phyloP scores from a whole-genome alignment of 2,113 vertebrate genomes.

The Ginglymostoma cirratum region DNA sequence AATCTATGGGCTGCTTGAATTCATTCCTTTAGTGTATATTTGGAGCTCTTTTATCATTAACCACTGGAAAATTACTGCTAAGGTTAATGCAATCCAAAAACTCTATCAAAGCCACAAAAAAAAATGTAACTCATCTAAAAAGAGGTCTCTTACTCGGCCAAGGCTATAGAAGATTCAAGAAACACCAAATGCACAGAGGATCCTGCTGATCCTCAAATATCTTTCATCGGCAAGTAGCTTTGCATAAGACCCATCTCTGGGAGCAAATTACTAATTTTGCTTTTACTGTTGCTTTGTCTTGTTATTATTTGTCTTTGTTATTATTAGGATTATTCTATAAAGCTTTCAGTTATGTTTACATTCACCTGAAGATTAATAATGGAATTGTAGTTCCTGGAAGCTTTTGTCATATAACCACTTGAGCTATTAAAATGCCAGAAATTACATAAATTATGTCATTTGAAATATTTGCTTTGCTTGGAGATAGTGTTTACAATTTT shows the following conservation, averaged over 20 bases:
- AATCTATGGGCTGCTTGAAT: not conserved
- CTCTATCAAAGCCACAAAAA: not conserved
- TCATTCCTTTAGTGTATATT: not conserved
- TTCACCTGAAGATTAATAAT: not conserved
- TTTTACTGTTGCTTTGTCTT: not conserved
- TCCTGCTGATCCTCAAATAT: not conserved
- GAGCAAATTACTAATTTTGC: not conserved
- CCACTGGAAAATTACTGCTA: not conserved
- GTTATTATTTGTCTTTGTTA: not conserved
- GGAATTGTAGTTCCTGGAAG: not conserved
- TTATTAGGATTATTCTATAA: not conserved
- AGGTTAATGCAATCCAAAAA: conserved; percentile 11
- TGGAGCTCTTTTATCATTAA: not conserved
- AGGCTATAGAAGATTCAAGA: not conserved
- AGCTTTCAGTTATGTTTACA: not conserved
- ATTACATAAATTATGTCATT: not conserved
- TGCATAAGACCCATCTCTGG: not conserved
- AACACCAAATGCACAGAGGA: not conserved
- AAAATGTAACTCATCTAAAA: not conserved
- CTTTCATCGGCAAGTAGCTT: not conserved
- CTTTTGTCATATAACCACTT: not conserved
- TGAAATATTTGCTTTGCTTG: not conserved
- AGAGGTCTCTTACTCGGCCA: not conserved
- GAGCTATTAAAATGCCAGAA: not conserved
- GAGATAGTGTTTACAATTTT: not conserved